Evolutionary conservation across 2,113 vertebrate genomes (phyloP).

Genomic region (Dasyurus viverrinus): DNA sequence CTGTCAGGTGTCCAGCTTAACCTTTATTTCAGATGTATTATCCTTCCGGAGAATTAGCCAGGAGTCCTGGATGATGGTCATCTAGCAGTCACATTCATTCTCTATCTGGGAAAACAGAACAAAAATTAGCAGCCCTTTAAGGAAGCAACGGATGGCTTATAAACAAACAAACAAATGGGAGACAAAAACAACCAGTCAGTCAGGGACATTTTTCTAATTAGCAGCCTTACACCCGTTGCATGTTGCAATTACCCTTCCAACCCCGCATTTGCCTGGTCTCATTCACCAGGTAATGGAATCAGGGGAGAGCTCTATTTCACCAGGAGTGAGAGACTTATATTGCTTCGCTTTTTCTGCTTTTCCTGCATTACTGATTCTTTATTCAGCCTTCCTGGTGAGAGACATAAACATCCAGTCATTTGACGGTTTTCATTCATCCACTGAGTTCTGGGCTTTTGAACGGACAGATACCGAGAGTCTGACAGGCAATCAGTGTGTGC

Average conservation of each 20-base stretch:
- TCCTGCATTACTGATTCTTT: background rate
- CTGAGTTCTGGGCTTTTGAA: constrained; percentile 1
- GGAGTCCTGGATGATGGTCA: background rate
- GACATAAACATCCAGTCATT: background rate
- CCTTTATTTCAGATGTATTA: background rate
- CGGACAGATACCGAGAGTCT: background rate
- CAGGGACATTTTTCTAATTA: background rate
- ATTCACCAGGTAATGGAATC: background rate
- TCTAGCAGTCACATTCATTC: background rate
- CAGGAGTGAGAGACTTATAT: background rate
- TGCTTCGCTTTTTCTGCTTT: background rate
- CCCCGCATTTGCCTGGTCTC: background rate
- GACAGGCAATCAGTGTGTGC: background rate
- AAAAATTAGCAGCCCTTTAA: background rate
- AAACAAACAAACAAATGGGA: background rate
- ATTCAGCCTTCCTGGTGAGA: constrained; percentile 40
- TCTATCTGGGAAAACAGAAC: background rate
- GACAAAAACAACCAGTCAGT: background rate
- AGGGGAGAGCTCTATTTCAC: background rate
- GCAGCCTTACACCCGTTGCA: background rate
- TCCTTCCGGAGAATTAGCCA: background rate
- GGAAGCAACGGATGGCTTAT: background rate
- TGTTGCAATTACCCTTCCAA: background rate
- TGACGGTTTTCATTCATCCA: constrained; percentile 40
- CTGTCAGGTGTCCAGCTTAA: background rate